Evolutionary conservation across 2,113 vertebrate genomes (phyloP), one percentile per base, ranked within the genome.

Genomic region (Channa argus): DNA sequence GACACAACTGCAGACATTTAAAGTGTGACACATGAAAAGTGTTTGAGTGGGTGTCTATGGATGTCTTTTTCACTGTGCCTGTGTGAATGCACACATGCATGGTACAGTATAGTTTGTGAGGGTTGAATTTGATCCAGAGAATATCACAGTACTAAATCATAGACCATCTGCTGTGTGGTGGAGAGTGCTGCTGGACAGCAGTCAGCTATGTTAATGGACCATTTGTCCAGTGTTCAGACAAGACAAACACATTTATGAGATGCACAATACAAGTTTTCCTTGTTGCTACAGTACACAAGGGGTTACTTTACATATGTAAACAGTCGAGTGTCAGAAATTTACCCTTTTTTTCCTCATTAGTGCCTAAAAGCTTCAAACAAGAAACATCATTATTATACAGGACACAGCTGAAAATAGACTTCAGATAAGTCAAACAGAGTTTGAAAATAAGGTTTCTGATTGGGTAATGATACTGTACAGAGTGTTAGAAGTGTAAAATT

Each of bases 91-190:
- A 67, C 67, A 66, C 64, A 71, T 64, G 45, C n/a, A 70, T 56
- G 52, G 13, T 71, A 66, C 61, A 70, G 70, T 73, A 66, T 63
- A 70, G 70, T 73, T 67, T 80, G 72, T 68, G 65, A 70, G 43
- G 55, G 33, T 53, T 82, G 82, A 88, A 78, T 71, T 45, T 69
- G 71, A 82, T 89, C 74, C 88, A 84, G 63, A 81, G 73, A 71
- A 80, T 89, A 86, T 87, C 63, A 85, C 63, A 61, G 62, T 12
- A 24, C 52, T 74, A 70, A 79, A 87, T 82, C 74, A 89, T 76
- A 72, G 82, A 86, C 82, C 89, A 89, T 90, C 89, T 90, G 91
- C 78, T 82, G 82, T 76, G 74, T 81, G 87, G 74, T 68, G 71
- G 60, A 72, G 59, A 73, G 77, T 73, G 68, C 75, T 80, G 66